Evolutionary conservation across 2,888 invertebrate genomes (phyloP), one percentile per base, ranked within the genome.

Genomic region (Orthosia cruda): DNA sequence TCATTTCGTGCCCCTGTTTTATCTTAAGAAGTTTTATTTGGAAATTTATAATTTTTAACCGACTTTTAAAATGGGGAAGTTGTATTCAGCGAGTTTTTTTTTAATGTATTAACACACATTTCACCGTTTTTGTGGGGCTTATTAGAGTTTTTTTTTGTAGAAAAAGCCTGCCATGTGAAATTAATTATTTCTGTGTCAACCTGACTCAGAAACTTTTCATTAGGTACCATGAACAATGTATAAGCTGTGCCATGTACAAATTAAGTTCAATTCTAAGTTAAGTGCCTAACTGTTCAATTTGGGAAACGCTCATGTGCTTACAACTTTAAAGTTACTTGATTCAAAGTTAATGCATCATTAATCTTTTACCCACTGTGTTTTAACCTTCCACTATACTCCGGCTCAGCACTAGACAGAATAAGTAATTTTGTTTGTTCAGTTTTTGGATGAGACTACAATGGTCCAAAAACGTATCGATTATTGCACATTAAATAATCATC

Each of bases 281-380:
- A 18, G 47, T 73, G 49, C 64, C 45, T 80, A 83, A 80, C 83
- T 73, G 64, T 68, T 80, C 61, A 68, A 73, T 68, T 73, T 84
- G 49, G 66, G 49, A 58, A 62, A 40, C 26, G 64, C 80, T 64
- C 67, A 65, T 64, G 80, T 64, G 64, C 64, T 84, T 68, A 45
- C 20, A 83, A 83, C 73, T 83, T 83, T 78, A 62, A 65, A 83
- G 64, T 80, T 50, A 62, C 80, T 83, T 32, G 32, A 68, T 67
- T 7, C 47, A 26, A 63, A 71, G 65, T 79, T 67, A 67, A 79
- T 58, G 52, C 61, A 57, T 50, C 66, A 79, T 83, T 83, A 79
- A 80, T 72, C 58, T 73, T 68, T 63, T 57, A 59, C 11, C 61
- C 49, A 57, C 55, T 2, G 23, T 55, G 20, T 32, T 50, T 50